These are phyloP conservation scores for Lerista edwardsae DNA, from an alignment of 2,797 vertebrate species.

Conservation along the genomic window DNA sequence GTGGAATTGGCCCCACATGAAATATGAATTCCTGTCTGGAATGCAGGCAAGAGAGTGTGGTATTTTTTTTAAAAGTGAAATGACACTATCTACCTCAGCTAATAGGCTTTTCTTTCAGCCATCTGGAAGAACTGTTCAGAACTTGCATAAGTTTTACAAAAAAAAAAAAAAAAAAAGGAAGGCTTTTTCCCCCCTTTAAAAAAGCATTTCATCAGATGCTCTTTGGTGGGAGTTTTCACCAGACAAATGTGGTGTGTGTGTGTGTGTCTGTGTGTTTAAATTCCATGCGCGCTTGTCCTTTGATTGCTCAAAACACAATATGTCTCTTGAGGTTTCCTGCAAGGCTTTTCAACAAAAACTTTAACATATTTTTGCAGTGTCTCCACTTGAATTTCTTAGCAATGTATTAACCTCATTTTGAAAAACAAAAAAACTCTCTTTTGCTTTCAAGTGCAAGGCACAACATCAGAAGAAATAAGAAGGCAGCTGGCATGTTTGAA, in stretches of 20 bases:
- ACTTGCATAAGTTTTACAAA: conserved; percentile 33
- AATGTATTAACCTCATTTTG: conserved; percentile 47
- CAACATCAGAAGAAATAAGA: neutral
- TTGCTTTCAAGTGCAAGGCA: conserved; percentile 63
- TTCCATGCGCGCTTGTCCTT: conserved; percentile 53
- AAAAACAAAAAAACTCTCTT: conserved; percentile 23
- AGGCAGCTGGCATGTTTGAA: conserved; percentile 11
- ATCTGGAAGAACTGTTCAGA: conserved; percentile 29
- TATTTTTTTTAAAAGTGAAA: conserved; percentile 28
- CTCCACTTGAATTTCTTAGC: conserved; percentile 52
- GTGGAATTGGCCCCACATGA: neutral
- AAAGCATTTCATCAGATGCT: conserved; percentile 26
- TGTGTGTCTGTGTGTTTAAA: neutral
- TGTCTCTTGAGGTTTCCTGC: conserved; percentile 63
- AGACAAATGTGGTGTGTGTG: neutral
- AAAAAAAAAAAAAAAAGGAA: neutral
- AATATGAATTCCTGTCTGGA: conserved; percentile 46
- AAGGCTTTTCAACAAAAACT: conserved; percentile 69
- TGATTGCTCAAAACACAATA: conserved; percentile 24
- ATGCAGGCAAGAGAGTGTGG: neutral
- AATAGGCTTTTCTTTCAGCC: conserved; percentile 23
- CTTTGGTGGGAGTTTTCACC: neutral
- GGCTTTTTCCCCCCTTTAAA: conserved; percentile 8
- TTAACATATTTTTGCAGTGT: conserved; percentile 59
- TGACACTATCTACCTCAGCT: conserved; percentile 19